Evolutionary conservation across 2,113 vertebrate species (phyloP), one percentile per base, ranked within the genome.

Genomic region (Amblyopsis rosae): DNA sequence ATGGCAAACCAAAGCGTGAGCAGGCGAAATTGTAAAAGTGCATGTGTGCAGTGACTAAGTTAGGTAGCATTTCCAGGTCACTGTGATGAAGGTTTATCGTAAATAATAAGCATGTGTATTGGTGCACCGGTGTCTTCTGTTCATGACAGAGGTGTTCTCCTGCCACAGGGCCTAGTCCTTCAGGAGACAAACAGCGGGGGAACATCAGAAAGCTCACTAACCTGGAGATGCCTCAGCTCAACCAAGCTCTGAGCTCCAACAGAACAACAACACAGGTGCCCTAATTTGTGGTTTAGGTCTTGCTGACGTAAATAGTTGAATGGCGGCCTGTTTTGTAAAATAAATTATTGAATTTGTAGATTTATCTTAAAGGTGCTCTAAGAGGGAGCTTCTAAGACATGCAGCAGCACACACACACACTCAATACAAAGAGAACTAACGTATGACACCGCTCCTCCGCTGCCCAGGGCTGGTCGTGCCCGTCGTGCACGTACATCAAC

Each of bases 401-500:
- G 9, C 49, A 41, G 3, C 49, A 11, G 3, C 5, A 3, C 9
- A 51, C 49, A 15, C 11, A 12, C 3, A 51, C 3, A 15, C 3
- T 3, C 49, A 4, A 4, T 51, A 11, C 13, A 9, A 51, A 12
- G 13, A 3, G 12, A 13, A 48, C 15, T 55, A 9, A 12, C 1
- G 26, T 26, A 26, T 73, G 19, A 72, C 57, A 33, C 0, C 6
- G 3, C 41, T 26, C 3, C 46, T 62, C 32, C 47, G 11, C 62
- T 6, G 53, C 56, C 62, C 7, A 76, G 55, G 94, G 96, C 67
- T 98, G 96, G 95, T 57, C 96, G 0, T 98, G 96, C 4, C 93
- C 94, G 0, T 93, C 93, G 6, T 98, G 96, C 68, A 98, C 96
- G 0, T 98, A 94, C 87, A 94, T 98, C 79, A 98, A 98, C 74